Evolutionary conservation across 2,888 invertebrate genomes (phyloP).

Genomic region (Apodemia hepburni): DNA sequence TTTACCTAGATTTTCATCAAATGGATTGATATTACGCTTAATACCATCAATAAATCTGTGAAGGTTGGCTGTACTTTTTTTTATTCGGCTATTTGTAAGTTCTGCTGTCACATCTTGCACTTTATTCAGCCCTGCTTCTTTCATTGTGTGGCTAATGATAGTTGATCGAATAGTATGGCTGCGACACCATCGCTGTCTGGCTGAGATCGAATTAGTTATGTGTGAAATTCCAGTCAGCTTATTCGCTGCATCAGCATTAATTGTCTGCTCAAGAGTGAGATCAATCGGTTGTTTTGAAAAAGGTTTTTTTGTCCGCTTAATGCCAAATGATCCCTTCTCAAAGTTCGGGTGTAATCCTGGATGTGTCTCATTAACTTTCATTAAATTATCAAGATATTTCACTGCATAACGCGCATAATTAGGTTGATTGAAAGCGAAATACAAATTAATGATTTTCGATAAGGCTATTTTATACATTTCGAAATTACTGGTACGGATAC

Average conservation of each 20-base stretch:
- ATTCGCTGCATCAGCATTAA: slow-evolving; percentile 19
- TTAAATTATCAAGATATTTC: slow-evolving; percentile 23
- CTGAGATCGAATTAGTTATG: slow-evolving; percentile 32
- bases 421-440: slow-evolving; percentile 31
- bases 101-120: slow-evolving; percentile 27
- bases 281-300: too few relatives aligned
- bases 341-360: too few relatives aligned
- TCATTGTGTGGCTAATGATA: slow-evolving; percentile 25
- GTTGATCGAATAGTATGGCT: slow-evolving; percentile 34
- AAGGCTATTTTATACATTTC: slow-evolving; percentile 21
- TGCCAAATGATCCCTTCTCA: too few relatives aligned
- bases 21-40: too few relatives aligned
- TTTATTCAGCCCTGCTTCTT: slow-evolving; percentile 18
- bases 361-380: too few relatives aligned
- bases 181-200: slow-evolving; percentile 31
- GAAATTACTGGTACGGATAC: slow-evolving; percentile 29
- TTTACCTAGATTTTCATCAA: too few relatives aligned
- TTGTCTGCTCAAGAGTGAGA: background rate
- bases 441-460: slow-evolving; percentile 32
- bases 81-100: slow-evolving; percentile 27
- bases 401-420: slow-evolving; percentile 34
- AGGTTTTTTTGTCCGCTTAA: too few relatives aligned
- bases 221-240: slow-evolving; percentile 19
- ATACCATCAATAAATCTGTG: too few relatives aligned
- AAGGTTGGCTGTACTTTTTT: slow-evolving; percentile 17